Percentiles rank a stretch among this genome's conserved stretches.
phyloP scores from a whole-genome alignment of 2,113 vertebrate species.

The Tragelaphus buxtoni region DNA sequence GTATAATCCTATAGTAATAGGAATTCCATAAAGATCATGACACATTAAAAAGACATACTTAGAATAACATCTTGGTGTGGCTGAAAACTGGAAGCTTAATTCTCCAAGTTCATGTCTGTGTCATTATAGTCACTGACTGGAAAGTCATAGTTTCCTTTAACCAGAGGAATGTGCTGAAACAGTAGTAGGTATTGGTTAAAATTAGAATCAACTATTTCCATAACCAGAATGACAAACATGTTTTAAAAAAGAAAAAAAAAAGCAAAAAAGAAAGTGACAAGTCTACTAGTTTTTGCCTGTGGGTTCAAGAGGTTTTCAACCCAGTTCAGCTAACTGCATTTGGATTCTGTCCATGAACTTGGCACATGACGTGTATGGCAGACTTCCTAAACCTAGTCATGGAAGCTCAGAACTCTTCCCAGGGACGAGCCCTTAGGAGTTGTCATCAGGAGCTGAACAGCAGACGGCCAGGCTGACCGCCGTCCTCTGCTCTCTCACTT shows the following conservation, averaged over 20 bases:
- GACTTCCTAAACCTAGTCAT: not conserved
- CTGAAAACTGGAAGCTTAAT: slow-evolving; percentile 17
- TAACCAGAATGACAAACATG: slow-evolving; percentile 25
- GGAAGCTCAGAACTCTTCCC: not conserved
- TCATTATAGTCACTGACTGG: slow-evolving; percentile 27
- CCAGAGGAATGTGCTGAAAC: slow-evolving; percentile 62
- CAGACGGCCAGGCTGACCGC: accelerated
- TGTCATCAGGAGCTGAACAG: not conserved
- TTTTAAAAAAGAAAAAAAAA: not conserved
- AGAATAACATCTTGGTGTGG: not conserved
- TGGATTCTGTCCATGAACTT: not conserved
- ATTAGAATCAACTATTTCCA: slow-evolving; percentile 63
- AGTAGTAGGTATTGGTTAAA: slow-evolving; percentile 68
- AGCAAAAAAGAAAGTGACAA: not conserved
- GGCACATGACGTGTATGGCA: not conserved
- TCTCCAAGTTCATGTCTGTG: slow-evolving; percentile 50
- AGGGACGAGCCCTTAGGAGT: not conserved
- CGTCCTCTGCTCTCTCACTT: not conserved
- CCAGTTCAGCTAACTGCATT: not conserved
- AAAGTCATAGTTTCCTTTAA: slow-evolving; percentile 54
- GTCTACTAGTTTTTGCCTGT: not conserved
- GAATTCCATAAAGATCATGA: not conserved
- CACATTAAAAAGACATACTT: not conserved
- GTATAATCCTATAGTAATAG: not conserved
- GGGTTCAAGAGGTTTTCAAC: slow-evolving; percentile 24